Evolutionary conservation across 1,140 invertebrate genomes (phyloP).

Genomic region (Trichoplusia ni): DNA sequence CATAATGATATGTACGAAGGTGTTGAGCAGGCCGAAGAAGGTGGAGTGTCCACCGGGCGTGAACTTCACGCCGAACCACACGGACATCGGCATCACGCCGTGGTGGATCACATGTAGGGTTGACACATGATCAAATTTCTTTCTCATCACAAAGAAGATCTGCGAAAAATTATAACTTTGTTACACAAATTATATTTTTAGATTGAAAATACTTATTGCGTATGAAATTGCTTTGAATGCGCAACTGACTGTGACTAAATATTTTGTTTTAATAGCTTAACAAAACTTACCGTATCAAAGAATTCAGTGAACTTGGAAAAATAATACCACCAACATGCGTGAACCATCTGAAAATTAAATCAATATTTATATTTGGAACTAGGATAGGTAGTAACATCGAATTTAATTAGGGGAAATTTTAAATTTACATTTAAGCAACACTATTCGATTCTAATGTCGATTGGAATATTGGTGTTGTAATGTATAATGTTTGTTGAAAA

Average conservation of each 20-base stretch:
- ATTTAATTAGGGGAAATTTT: too few species aligned
- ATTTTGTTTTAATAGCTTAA: too few species aligned
- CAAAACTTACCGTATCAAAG: slow-evolving; percentile 94
- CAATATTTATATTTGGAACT: background rate
- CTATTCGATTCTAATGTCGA: too few species aligned
- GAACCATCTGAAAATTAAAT: slow-evolving; percentile 89
- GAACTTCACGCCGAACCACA: slow-evolving; percentile 98
- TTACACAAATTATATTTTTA: background rate
- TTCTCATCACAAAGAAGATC: slow-evolving; percentile 96
- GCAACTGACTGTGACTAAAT: too few species aligned
- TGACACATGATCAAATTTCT: slow-evolving; percentile 96
- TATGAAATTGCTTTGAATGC: too few species aligned
- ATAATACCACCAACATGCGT: slow-evolving; percentile 98
- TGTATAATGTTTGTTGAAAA: too few species aligned
- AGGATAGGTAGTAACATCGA: too few species aligned
- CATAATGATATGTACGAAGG: slow-evolving; percentile 93
- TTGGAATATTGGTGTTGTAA: too few species aligned
- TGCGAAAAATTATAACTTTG: slow-evolving; percentile 61
- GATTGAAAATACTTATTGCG: too few species aligned
- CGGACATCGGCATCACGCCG: slow-evolving; percentile 97
- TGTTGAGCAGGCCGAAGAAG: slow-evolving; percentile 93
- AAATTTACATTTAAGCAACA: too few species aligned
- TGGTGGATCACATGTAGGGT: slow-evolving; percentile 98
- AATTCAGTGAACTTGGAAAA: slow-evolving; percentile 98
- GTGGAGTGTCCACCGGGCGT: slow-evolving; percentile 94